phyloP scores from a whole-genome alignment of 1,140 invertebrate genomes.

The Palaemon carinicauda region DNA sequence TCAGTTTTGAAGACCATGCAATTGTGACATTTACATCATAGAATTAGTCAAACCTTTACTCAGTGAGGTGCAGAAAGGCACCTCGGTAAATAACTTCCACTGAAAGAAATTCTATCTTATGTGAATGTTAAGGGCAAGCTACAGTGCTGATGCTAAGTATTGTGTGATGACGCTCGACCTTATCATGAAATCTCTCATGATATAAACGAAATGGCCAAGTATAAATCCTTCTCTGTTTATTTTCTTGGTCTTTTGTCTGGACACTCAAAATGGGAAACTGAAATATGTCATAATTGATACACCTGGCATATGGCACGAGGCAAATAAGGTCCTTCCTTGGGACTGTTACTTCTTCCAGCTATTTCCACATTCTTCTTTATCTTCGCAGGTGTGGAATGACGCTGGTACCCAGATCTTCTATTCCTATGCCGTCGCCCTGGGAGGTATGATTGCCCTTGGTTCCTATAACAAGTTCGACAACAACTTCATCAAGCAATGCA shows the following conservation, averaged over 20 bases:
- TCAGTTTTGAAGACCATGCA: no score
- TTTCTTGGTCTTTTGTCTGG: constrained; percentile 36
- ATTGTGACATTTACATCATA: no score
- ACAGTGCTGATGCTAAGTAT: background rate
- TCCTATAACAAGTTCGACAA: constrained; percentile 73
- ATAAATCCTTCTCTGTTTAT: constrained; percentile 43
- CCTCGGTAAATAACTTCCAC: no score
- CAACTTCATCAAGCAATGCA: constrained; percentile 77
- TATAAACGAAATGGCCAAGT: constrained; percentile 32
- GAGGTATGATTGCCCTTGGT: constrained; percentile 70
- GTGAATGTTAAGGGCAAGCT: constrained; percentile 37
- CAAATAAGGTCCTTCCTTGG: background rate
- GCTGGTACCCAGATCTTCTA: constrained; percentile 67
- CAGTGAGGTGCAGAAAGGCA: no score
- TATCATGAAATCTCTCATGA: constrained; percentile 16
- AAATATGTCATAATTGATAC: constrained; percentile 57
- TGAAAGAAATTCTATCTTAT: background rate
- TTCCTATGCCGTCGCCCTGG: constrained; percentile 65
- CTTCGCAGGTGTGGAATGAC: constrained; percentile 65
- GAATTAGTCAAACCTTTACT: no score
- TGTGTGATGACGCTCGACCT: constrained; percentile 22
- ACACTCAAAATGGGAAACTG: constrained; percentile 39
- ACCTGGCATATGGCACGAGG: constrained; percentile 52
- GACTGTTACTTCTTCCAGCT: background rate
- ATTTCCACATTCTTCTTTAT: constrained; percentile 23